Evolutionary conservation across 2,113 vertebrate genomes (phyloP), one percentile per base, ranked within the genome.

Genomic region (Patagioenas fasciata): DNA sequence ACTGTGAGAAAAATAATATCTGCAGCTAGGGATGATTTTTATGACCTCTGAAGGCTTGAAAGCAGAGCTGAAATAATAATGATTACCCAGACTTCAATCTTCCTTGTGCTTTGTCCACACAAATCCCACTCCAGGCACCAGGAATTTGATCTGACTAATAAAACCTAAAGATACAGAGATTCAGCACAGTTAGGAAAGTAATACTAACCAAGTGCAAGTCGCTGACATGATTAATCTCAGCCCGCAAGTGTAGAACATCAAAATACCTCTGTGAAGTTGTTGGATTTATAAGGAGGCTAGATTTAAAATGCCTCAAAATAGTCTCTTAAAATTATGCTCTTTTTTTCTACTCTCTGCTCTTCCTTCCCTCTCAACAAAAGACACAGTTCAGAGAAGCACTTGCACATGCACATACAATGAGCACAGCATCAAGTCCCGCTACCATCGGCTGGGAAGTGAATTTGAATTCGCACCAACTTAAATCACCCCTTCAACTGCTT

Each of bases 61-160:
- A 89, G 73, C 80, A 74, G 71, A 89, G 61, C 72, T 93, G 83
- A 96, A 95, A 94, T 91, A 92, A 94, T 91, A 94, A 91, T 62
- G 66, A 93, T 88, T 84, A 84, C 40, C 6, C 56, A 92, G 83
- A 75, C 32, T 92, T 92, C 73, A 82, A 56, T 73, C 65, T 84
- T 94, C 19, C 73, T 84, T 6, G 2, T 44, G 89, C 88, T 86
- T 86, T 83, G 54, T 42, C 70, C 82, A 73, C 44, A 79, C 36
- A 87, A 91, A 80, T 42, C 31, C 61, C 83, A 92, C n/a, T 94
- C 40, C 48, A 92, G 54, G n/a, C 70, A 92, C 48, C 20, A 66
- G 57, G 50, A 94, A 86, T 94, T 84, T 69, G 48, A 67, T 84
- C 61, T 86, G 72, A 74, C 72, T 71, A 79, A 64, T 84, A 86